Evolutionary conservation across 2,113 vertebrate genomes (phyloP).

Genomic region (Physeter macrocephalus): DNA sequence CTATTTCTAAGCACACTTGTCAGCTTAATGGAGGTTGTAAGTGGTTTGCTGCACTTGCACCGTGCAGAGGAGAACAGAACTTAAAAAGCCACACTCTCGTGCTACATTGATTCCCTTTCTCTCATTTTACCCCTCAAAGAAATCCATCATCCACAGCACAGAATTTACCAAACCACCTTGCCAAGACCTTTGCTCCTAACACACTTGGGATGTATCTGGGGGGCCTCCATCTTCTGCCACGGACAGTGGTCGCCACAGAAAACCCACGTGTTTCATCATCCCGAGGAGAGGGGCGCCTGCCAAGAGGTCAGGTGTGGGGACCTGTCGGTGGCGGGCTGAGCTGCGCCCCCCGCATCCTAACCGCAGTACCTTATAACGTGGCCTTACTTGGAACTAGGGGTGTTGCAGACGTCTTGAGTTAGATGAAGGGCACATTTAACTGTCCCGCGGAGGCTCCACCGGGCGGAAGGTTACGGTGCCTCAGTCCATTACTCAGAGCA

Average conservation of each 20-base stretch:
- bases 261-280: accelerated
- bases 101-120: accelerated
- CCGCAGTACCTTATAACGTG: no score
- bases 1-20: not conserved
- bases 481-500: not conserved
- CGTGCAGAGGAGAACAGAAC: accelerated
- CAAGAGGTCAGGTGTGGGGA: accelerated
- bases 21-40: not conserved
- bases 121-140: not conserved
- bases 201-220: accelerated
- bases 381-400: not conserved
- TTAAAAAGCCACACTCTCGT: accelerated
- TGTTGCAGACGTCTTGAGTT: not conserved
- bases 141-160: not conserved
- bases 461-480: not conserved
- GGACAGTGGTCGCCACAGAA: accelerated
- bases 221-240: accelerated
- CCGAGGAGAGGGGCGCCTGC: accelerated
- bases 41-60: not conserved
- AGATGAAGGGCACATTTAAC: not conserved
- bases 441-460: accelerated
- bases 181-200: not conserved
- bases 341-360: accelerated
- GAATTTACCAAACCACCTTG: not conserved
- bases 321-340: not conserved